Evolutionary conservation across 2,888 invertebrate species (phyloP), one percentile per base, ranked within the genome.

Genomic region (Dicycla oo): DNA sequence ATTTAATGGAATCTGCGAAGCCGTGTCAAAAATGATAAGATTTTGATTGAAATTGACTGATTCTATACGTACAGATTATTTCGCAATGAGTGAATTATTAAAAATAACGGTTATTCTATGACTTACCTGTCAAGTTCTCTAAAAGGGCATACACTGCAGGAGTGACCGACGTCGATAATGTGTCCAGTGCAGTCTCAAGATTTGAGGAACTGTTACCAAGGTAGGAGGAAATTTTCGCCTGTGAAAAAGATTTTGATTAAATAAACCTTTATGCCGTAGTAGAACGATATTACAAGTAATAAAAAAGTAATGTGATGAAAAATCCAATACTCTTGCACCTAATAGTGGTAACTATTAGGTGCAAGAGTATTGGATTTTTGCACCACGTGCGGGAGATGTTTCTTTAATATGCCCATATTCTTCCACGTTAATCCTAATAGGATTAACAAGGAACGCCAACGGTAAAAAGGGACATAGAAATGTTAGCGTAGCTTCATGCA

Each of bases 61-160:
- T n/a, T n/a, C n/a, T n/a, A 2, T 30, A 30, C 30, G 4, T 11
- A 34, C 43, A 53, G 34, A 53, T 69, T 69, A 53, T 34, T 20
- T 54, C 5, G 11, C 53, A 34, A 53, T 23, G 8, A 34, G 4
- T 5, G 13, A 11, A 23, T 43, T 13, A 7, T 30, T 34, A 13
- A 26, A 20, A 7, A 26, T n/a, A 67, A 18, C 6, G 2, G 26
- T 15, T 20, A 20, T 53, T 40, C 1, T 45, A 49, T 8, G 2
- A 72, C 69, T 73, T 58, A 82, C 82, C 82, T 1, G 82, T 49
- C 20, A 82, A 66, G 26, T 84, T 82, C 34, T 73, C 82, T 0
- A 82, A 54, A 3, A 84, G 40, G 0, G 51, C 43, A 5, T n/a
- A 2, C 0, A 84, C n/a, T 20, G 57, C 74, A 4, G 79, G 82